Percentiles rank a stretch among this genome's conserved stretches.
Conservation (phyloP, 2,888 invertebrate species). For the Cheilosia soror region DNA sequence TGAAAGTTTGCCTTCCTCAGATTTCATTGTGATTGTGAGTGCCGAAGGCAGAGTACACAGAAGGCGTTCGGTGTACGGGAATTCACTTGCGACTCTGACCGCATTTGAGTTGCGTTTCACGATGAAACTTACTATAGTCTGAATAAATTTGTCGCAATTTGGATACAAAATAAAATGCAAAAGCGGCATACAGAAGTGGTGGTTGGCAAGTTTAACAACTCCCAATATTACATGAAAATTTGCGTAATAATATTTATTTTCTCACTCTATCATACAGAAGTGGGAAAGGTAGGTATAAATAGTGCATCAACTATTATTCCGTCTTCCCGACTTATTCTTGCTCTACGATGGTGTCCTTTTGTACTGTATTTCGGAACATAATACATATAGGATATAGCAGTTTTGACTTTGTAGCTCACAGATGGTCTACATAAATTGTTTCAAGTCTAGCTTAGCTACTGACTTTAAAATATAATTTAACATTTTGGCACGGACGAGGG, state of each 20-base stretch:
- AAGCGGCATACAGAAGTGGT: background rate
- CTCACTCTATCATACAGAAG: background rate
- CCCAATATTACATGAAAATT: background rate
- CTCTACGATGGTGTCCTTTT: too few relatives aligned
- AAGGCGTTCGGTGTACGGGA: background rate
- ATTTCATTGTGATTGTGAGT: slow-evolving; percentile 43
- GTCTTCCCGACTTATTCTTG: slow-evolving; percentile 1
- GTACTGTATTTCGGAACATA: too few relatives aligned
- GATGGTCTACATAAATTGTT: too few relatives aligned
- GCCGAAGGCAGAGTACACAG: background rate
- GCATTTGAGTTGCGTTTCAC: slow-evolving; percentile 27
- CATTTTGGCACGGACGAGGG: too few relatives aligned
- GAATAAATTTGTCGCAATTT: slow-evolving; percentile 47
- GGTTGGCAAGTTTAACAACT: slow-evolving; percentile 34
- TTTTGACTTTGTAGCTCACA: too few relatives aligned
- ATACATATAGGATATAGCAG: background rate
- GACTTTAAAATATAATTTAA: too few relatives aligned
- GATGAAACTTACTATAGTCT: slow-evolving; percentile 43
- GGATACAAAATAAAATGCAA: slow-evolving; percentile 23
- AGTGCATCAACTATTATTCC: slow-evolving; percentile 7
- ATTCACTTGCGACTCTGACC: slow-evolving; percentile 23
- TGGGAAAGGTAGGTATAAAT: background rate
- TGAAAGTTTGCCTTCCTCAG: slow-evolving; percentile 39
- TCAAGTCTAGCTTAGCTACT: too few relatives aligned
- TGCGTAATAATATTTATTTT: slow-evolving; percentile 42